Evolutionary conservation across 1,140 invertebrate genomes (phyloP), one percentile per base, ranked within the genome.

Genomic region (Diorhabda carinulata): DNA sequence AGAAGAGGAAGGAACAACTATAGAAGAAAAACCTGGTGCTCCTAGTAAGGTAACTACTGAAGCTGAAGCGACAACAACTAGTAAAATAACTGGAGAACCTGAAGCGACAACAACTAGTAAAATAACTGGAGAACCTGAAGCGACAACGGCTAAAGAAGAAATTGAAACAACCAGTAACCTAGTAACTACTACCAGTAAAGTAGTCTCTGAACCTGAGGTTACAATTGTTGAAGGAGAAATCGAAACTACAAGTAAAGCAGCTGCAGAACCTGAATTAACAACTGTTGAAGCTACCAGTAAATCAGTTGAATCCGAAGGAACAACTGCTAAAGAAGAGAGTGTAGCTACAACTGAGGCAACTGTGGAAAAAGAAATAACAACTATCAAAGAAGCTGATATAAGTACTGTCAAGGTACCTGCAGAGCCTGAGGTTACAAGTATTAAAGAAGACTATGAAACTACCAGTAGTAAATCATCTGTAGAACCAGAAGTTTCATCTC

Each of bases 41-140:
- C 7, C 10, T 58, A 60, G 25, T 25, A 25, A 25, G 25, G 2
- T 25, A 25, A 1, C 25, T 25, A 25, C 25, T 25, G 25, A 57
- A n/a, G 61, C 57, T 58, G n/a, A 67, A 43, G 5, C 57, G 6
- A 41, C 66, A 58, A 57, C 40, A 44, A 43, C 56, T 40, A 52
- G 47, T 52, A 52, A n/a, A 8, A 52, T 25, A 57, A 56, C 47
- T 61, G 72, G 59, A 69, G 45, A 67, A 56, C 7, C 64, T 43
- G 68, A 66, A 64, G 57, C 65, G 69, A 43, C 56, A 64, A 70
- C 44, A 43, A 45, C n/a, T n/a, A 68, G 70, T 63, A 57, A 45
- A 43, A 45, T 45, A 74, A 59, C 63, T 59, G 72, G 76, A 69
- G 43, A 65, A 57, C 5, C 66, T 9, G 66, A 43, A 56, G 42